Base-by-base conservation (phyloP, 2,888 invertebrate genomes). In the Anarsia innoxiella region DNA sequence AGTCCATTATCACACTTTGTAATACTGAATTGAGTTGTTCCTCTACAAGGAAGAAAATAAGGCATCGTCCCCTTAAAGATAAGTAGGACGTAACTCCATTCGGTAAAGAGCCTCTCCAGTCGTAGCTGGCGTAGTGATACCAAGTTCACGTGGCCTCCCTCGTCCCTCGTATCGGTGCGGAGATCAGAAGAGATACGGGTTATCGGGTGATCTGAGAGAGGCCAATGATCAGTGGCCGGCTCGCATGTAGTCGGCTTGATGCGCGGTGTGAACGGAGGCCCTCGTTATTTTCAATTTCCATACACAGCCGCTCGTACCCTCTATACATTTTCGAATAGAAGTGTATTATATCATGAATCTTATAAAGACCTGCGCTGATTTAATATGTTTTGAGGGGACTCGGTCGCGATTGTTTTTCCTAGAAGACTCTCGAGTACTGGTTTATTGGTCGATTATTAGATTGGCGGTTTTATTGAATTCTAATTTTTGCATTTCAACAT, bases 221-320 rank as follows among this genome's bases (percentile, higher is more conserved):
- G 59, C 78, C 80, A 56, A 62, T 67, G 60, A 64, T 56, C 48
- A 61, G 59, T 78, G 80, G 82, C 62, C 55, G 64, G 52, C 51
- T 56, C 56, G 59, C 62, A 66, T 59, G 65, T 66, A 77, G 73
- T 67, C 72, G 71, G 75, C 73, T 70, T 72, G 74, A 70, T 67
- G 77, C 76, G 72, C 72, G 69, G 72, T 75, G 75, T 72, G 80
- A 80, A 79, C 77, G 71, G 68, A 66, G 71, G 71, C 66, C 68
- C 79, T 83, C 83, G 79, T 83, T 83, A 84, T 83, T 84, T 83
- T 82, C 82, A 82, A 84, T 84, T 83, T 83, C 79, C 80, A 79
- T 79, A 79, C 78, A 75, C 75, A 72, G 74, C 68, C 77, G 65
- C 71, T 70, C 76, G n/a, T 73, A 66, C 64, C 45, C 44, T 65